Percentiles rank a stretch among this genome's conserved stretches.
Conservation (phyloP, 2,797 vertebrate genomes). For the Phoebastria nigripes region DNA sequence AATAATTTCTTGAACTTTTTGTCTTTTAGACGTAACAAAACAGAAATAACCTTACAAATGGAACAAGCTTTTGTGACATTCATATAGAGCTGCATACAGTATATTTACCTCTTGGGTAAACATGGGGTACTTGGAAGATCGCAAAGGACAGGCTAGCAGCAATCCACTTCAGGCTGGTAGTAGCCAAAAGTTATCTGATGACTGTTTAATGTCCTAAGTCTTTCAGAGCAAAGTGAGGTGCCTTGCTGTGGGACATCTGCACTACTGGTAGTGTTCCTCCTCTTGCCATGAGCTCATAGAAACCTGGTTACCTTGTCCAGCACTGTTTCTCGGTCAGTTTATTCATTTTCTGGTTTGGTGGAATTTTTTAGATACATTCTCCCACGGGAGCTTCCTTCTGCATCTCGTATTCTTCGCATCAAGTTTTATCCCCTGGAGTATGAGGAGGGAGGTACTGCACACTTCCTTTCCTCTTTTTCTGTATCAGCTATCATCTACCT, state of each 20-base stretch:
- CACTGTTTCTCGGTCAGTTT: background rate
- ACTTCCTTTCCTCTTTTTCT: background rate
- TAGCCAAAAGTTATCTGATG: background rate
- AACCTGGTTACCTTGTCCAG: background rate
- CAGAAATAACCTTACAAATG: background rate
- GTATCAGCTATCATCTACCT: background rate
- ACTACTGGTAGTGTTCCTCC: background rate
- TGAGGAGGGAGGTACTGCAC: background rate
- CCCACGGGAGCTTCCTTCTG: background rate
- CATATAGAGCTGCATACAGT: background rate
- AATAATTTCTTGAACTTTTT: background rate
- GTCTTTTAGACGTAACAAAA: background rate
- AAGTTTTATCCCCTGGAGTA: background rate
- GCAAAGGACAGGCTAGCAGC: background rate
- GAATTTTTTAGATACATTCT: background rate
- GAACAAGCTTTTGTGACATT: background rate
- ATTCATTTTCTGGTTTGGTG: background rate
- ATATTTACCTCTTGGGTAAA: background rate
- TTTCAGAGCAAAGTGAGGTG: background rate
- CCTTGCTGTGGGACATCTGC: background rate
- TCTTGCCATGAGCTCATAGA: background rate
- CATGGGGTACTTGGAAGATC: background rate
- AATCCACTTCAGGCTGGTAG: background rate
- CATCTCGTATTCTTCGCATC: rapidly evolving
- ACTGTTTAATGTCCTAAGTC: background rate